phyloP scores from a whole-genome alignment of 2,888 invertebrate genomes.

The Argyra leucocephala region DNA sequence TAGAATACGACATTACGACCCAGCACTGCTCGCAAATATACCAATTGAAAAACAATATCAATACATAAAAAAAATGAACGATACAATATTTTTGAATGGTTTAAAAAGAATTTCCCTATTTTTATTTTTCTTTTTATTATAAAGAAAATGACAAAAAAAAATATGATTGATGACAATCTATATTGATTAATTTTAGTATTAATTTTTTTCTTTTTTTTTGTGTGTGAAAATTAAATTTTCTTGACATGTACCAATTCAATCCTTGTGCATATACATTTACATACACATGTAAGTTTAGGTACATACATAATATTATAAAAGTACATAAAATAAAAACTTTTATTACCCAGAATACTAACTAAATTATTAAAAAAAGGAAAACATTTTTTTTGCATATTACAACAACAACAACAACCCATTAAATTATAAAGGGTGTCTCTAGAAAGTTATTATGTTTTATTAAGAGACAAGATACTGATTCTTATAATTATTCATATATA shows the following conservation, averaged over 20 bases:
- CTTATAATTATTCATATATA: no score
- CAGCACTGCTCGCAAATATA: no score
- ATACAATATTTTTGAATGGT: background rate
- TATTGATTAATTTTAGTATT: conserved; percentile 3
- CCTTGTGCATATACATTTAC: background rate
- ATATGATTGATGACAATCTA: conserved; percentile 3
- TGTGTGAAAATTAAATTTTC: conserved; percentile 1
- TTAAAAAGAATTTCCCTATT: background rate
- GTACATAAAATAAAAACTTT: background rate
- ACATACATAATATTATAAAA: background rate
- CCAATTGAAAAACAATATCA: background rate
- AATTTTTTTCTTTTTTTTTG: background rate
- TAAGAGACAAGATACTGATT: no score
- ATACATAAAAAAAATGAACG: no score
- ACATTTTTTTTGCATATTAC: no score
- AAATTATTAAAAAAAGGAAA: no score
- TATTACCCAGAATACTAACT: background rate
- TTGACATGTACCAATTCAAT: background rate
- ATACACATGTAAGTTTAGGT: background rate
- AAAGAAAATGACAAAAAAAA: background rate
- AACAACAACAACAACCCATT: no score
- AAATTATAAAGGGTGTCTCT: no score
- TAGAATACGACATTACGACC: no score
- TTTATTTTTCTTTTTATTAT: background rate
- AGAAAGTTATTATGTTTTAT: no score